These are phyloP conservation scores for Orthonyx spaldingii DNA, from an alignment of 2,113 vertebrate genomes.

Conservation along the genomic window DNA sequence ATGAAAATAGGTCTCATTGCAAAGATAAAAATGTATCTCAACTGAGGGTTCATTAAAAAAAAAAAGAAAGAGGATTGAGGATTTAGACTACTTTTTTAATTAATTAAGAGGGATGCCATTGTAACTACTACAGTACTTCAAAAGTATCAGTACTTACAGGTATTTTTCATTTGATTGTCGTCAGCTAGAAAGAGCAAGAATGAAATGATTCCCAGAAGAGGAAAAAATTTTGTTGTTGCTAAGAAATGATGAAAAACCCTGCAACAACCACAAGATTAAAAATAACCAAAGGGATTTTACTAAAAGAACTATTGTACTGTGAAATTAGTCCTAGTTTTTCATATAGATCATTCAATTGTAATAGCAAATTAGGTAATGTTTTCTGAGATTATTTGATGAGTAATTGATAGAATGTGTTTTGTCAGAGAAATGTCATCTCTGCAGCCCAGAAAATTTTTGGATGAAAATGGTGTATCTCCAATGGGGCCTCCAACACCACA, in stretches of 20 bases:
- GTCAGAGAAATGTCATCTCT: neutral
- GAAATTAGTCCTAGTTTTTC: neutral
- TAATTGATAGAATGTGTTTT: neutral
- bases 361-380: neutral
- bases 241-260: neutral
- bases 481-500: neutral
- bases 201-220: neutral
- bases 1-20: neutral
- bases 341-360: too few relatives aligned
- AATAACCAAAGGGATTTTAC: neutral
- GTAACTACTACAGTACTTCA: neutral
- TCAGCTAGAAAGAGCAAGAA: neutral
- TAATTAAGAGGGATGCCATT: neutral
- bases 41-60: neutral
- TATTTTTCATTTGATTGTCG: neutral
- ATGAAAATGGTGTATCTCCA: neutral
- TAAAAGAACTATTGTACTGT: neutral
- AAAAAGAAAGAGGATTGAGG: neutral
- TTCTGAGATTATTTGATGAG: neutral
- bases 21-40: neutral
- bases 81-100: neutral
- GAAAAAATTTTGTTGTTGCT: neutral
- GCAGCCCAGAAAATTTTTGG: neutral
- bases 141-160: neutral
- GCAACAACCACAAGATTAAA: neutral